Conservation (phyloP, 2,113 vertebrate genomes). For the Anthoscopus minutus region DNA sequence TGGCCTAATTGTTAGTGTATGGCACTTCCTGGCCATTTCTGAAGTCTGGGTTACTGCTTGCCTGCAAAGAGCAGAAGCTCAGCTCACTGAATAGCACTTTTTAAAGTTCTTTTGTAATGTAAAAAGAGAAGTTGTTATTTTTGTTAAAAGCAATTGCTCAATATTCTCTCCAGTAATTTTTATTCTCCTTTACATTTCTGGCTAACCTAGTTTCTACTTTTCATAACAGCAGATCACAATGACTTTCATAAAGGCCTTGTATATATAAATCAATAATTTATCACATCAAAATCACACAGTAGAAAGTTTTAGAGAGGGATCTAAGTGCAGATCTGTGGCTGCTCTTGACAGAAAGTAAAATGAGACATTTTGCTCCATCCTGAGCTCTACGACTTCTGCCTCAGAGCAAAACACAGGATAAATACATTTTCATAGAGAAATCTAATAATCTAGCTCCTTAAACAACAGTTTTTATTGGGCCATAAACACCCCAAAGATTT, state of each 20-base stretch:
- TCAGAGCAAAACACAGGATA: background rate
- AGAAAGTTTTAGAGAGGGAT: background rate
- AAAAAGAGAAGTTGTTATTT: background rate
- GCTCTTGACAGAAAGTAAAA: constrained; percentile 2
- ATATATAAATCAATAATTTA: constrained; percentile 33
- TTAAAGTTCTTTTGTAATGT: background rate
- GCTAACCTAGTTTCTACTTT: background rate
- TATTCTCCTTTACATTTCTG: background rate
- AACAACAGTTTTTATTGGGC: background rate
- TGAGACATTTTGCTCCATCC: background rate
- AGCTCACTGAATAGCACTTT: background rate
- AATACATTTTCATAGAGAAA: background rate
- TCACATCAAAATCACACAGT: background rate
- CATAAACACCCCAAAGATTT: background rate
- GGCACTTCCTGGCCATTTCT: background rate
- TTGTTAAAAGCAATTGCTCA: background rate
- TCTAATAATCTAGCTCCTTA: background rate
- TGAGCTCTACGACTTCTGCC: background rate
- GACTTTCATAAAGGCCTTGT: background rate
- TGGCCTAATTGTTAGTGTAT: background rate
- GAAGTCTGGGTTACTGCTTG: background rate
- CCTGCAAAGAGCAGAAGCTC: background rate
- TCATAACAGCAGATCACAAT: background rate
- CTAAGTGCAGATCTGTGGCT: background rate
- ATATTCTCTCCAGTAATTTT: background rate